These are phyloP conservation scores for Pissodes strobi DNA, from an alignment of 1,140 invertebrate species.

Conservation along the genomic window DNA sequence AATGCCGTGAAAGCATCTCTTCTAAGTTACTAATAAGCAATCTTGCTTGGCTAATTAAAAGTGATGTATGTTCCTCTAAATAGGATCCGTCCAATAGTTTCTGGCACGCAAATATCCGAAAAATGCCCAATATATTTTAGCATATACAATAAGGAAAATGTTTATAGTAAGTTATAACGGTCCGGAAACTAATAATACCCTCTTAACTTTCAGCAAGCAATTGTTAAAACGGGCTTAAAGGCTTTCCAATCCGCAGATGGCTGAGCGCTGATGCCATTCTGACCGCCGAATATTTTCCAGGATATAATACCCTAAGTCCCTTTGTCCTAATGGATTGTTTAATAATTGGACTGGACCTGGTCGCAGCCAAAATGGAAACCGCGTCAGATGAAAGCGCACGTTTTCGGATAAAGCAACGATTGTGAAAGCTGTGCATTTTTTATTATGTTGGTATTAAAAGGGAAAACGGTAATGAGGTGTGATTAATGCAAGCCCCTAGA, in stretches of 20 bases:
- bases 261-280: neutral
- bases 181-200: neutral
- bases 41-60: too few relatives aligned
- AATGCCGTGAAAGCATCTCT: too few relatives aligned
- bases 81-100: too few relatives aligned
- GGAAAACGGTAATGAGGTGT: slow-evolving; percentile 8
- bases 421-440: slow-evolving; percentile 13
- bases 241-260: slow-evolving; percentile 8
- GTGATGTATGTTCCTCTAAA: too few relatives aligned
- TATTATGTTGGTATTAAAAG: neutral
- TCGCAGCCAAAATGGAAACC: slow-evolving; percentile 23
- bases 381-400: slow-evolving; percentile 9
- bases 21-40: too few relatives aligned
- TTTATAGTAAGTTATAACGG: too few relatives aligned
- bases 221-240: slow-evolving; percentile 15
- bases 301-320: slow-evolving; percentile 25
- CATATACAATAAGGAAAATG: too few relatives aligned
- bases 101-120: too few relatives aligned
- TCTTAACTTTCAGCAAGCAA: slow-evolving; percentile 5
- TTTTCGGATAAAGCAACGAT: slow-evolving; percentile 10
- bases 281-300: slow-evolving; percentile 29
- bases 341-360: slow-evolving; percentile 28
- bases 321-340: slow-evolving; percentile 36
- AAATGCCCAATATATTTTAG: too few relatives aligned
- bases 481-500: neutral